phyloP scores from a whole-genome alignment of 2,797 vertebrate species.

The Lagorchestes hirsutus region DNA sequence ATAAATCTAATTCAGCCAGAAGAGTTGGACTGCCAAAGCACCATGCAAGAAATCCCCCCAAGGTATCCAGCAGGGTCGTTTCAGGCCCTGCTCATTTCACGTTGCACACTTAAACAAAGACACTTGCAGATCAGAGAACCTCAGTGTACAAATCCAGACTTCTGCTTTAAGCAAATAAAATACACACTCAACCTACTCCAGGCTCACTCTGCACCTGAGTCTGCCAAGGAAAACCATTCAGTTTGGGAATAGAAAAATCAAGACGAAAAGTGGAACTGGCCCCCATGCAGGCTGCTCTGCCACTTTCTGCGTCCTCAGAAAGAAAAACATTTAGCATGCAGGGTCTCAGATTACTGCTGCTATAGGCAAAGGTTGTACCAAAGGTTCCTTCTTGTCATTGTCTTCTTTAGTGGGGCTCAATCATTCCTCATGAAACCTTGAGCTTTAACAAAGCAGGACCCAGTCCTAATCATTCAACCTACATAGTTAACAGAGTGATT shows the following conservation, averaged over 20 bases:
- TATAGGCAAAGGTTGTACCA: conserved; percentile 30
- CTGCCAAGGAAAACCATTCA: conserved; percentile 74
- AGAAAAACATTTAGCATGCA: conserved; percentile 67
- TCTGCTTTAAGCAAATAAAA: conserved; percentile 67
- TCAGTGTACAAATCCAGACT: conserved; percentile 70
- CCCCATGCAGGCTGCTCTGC: conserved; percentile 61
- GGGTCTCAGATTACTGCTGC: conserved; percentile 59
- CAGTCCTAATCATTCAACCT: background rate
- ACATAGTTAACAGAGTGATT: conserved; percentile 15
- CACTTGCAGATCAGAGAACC: conserved; percentile 74
- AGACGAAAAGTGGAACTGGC: conserved; percentile 76
- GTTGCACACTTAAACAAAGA: conserved; percentile 80
- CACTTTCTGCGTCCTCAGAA: conserved; percentile 70
- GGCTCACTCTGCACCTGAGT: conserved; percentile 57
- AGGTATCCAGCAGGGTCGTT: conserved; percentile 72
- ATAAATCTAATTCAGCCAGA: conserved; percentile 84
- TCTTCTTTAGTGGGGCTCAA: conserved; percentile 53
- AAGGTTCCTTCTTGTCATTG: conserved; percentile 8
- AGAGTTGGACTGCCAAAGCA: conserved; percentile 72
- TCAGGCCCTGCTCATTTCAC: conserved; percentile 75
- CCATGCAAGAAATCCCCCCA: conserved; percentile 79
- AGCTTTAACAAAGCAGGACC: conserved; percentile 47
- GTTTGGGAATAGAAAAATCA: conserved; percentile 76
- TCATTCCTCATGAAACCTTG: conserved; percentile 54
- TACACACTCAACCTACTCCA: conserved; percentile 25